Base-by-base conservation (phyloP, 2,113 vertebrate genomes). In the Fukomys damarensis region DNA sequence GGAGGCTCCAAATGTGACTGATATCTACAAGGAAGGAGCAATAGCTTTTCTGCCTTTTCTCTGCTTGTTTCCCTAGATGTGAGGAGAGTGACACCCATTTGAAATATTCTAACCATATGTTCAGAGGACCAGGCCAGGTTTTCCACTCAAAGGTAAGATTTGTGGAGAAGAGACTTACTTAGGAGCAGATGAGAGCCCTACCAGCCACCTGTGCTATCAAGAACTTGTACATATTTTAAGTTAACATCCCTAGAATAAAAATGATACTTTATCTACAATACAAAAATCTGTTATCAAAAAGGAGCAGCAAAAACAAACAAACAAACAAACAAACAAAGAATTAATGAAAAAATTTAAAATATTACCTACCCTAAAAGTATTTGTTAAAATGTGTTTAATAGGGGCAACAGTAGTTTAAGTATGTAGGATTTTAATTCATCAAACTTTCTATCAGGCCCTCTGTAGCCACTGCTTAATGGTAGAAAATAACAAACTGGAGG, bases 231-330 rank as follows among this genome's bases (percentile, higher is more conserved):
- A 90, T 32, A 63, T 70, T 89, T 82, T 66, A 80, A 74, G 26
- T 68, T 89, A 72, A 59, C 16, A 35, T 74, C 70, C 30, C 84
- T 61, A 43, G 43, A 43, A 49, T 92, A 65, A 93, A 59, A 49
- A 26, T 86, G 65, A 38, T 82, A 17, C 26, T 82, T 72, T 94
- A 30, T 96, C 46, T 89, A 63, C 32, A 61, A 89, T 94, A 74
- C 41, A 81, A 80, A 38, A 86, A 80, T 92, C 30, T 16, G 13
- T 66, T 79, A 83, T 43, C 30, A 86, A 95, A 89, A 77, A 77
- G 58, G 24, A 96, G 54, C 8, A 54, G 30, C 86, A 41, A 82
- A 8, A 76, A n/a, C n/a, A n/a, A n/a, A n/a, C n/a, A n/a, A n/a
- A n/a, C n/a, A n/a, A n/a, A n/a, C n/a, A n/a, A n/a, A n/a, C n/a